A percentile compares a stretch with the other conserved stretches of the same genome.
These are phyloP conservation scores for Melanotaenia parkinsoni DNA, from an alignment of 2,797 vertebrate genomes.

Conservation along the genomic window DNA sequence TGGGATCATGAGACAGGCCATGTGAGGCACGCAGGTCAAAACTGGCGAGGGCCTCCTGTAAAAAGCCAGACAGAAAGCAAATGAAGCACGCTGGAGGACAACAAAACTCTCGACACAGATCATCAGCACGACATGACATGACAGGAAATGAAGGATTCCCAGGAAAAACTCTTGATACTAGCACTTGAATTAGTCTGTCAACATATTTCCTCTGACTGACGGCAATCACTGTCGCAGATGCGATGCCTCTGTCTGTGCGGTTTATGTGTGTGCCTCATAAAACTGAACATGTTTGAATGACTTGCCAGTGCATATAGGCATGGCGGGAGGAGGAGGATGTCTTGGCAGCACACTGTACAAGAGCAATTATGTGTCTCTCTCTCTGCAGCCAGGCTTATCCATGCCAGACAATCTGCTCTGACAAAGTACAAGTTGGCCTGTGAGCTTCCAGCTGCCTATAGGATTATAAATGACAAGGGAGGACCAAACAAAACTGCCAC, in stretches of 20 bases:
- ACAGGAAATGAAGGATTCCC: constrained; percentile 55
- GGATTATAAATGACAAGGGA: constrained; percentile 77
- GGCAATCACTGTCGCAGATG: constrained; percentile 55
- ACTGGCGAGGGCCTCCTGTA: constrained; percentile 70
- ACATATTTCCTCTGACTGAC: constrained; percentile 57
- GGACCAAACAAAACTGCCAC: constrained; percentile 61
- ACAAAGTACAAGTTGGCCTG: constrained; percentile 76
- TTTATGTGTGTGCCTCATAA: constrained; percentile 58
- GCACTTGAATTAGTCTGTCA: constrained; percentile 63
- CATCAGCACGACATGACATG: constrained; percentile 30
- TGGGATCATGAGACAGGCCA: constrained; percentile 73
- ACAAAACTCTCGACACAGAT: constrained; percentile 28
- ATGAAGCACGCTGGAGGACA: constrained; percentile 23
- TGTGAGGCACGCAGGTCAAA: constrained; percentile 70
- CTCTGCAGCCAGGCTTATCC: constrained; percentile 66
- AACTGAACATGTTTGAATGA: constrained; percentile 64
- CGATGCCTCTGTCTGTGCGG: constrained; percentile 33
- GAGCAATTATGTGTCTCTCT: constrained; percentile 71
- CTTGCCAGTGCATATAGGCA: constrained; percentile 67
- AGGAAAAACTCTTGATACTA: constrained; percentile 43
- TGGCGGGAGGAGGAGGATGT: constrained; percentile 64
- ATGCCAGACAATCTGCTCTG: constrained; percentile 77
- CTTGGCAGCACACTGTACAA: constrained; percentile 71
- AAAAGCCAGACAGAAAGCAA: constrained; percentile 51
- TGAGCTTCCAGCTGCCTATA: constrained; percentile 69